Conservation (phyloP, 1,140 invertebrate species). For the Limonius californicus region DNA sequence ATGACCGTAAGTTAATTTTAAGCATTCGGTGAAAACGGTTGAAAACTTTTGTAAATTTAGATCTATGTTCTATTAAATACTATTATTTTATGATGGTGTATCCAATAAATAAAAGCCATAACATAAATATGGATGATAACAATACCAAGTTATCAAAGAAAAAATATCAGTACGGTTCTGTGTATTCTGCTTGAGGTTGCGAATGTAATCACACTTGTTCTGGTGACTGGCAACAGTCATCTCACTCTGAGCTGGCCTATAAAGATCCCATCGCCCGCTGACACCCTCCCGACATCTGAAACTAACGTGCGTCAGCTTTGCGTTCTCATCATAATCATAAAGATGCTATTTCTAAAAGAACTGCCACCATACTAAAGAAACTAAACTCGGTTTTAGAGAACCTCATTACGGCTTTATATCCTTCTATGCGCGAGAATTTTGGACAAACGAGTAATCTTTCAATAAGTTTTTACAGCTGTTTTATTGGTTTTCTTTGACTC, state of each 20-base stretch:
- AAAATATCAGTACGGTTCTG: neutral
- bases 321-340: constrained; percentile 15
- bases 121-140: too few species aligned
- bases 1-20: too few species aligned
- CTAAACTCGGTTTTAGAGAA: constrained; percentile 4
- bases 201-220: constrained; percentile 8
- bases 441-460: neutral
- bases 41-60: too few species aligned
- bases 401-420: neutral
- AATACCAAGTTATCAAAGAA: too few species aligned
- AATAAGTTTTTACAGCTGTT: neutral
- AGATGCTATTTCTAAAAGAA: constrained; percentile 12
- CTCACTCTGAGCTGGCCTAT: neutral
- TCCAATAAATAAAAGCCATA: too few species aligned
- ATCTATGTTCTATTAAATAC: too few species aligned
- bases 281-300: constrained; percentile 9
- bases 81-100: too few species aligned
- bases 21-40: too few species aligned
- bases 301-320: constrained; percentile 11
- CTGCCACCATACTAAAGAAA: neutral
- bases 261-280: constrained; percentile 2
- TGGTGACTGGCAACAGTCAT: neutral
- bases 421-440: neutral
- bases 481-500: too few species aligned
- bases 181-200: neutral